Percentiles rank a stretch among this genome's conserved stretches.
These are phyloP conservation scores for Sweltsa coloradensis DNA, from an alignment of 1,140 invertebrate species.

Conservation along the genomic window DNA sequence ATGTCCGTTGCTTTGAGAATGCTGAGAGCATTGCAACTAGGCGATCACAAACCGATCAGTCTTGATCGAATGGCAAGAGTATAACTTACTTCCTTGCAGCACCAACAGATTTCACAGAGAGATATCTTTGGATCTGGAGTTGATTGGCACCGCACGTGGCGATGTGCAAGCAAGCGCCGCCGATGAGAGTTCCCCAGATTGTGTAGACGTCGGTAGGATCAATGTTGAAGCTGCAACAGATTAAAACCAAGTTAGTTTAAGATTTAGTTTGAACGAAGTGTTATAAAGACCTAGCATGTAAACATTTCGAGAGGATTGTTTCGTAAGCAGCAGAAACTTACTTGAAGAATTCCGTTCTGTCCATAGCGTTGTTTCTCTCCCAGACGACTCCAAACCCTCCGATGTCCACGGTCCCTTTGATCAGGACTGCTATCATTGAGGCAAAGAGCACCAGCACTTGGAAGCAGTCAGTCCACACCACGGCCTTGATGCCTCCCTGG, in stretches of 20 bases:
- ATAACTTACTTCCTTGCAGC: constrained; percentile 32
- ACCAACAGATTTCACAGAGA: constrained; percentile 33
- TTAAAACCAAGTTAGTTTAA: too few species aligned
- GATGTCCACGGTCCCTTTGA: constrained; percentile 32
- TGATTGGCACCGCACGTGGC: constrained; percentile 44
- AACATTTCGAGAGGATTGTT: too few species aligned
- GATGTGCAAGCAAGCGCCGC: constrained; percentile 31
- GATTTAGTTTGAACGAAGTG: not conserved
- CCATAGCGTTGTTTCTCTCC: constrained; percentile 23
- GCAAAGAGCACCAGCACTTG: constrained; percentile 37
- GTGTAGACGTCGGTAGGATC: constrained; percentile 34
- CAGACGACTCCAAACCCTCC: constrained; percentile 33
- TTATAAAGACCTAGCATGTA: not conserved
- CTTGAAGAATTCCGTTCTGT: constrained; percentile 34
- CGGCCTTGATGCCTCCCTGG: constrained; percentile 43
- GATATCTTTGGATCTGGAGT: constrained; percentile 42
- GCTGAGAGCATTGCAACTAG: too few species aligned
- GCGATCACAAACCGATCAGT: too few species aligned
- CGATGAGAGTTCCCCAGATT: constrained; percentile 34
- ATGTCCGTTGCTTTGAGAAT: too few species aligned
- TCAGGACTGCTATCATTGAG: constrained; percentile 33
- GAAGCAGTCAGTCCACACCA: constrained; percentile 42
- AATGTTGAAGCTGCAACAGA: constrained; percentile 26
- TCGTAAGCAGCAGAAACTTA: too few species aligned
- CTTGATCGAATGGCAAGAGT: too few species aligned